Evolutionary conservation across 2,113 vertebrate genomes (phyloP), one percentile per base, ranked within the genome.

Genomic region (Gambusia affinis): DNA sequence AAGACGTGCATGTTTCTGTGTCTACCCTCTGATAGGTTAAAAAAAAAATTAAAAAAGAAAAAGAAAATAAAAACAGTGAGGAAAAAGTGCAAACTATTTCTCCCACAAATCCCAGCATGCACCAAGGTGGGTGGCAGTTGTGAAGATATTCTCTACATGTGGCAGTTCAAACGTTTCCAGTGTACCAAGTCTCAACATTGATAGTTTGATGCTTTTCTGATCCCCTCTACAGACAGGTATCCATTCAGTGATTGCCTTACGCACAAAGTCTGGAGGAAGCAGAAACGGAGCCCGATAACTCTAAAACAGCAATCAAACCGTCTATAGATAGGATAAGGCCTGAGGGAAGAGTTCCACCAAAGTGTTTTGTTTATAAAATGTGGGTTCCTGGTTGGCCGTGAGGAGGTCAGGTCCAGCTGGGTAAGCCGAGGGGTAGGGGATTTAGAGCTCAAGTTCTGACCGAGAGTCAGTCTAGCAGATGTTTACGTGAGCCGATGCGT

Each of bases 401-500:
- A 70, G 33, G 70, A 67, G 64, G 69, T 73, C 67, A n/a, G 72
- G 79, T 85, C 62, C 65, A 67, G 35, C 73, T 70, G 75, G 67
- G 63, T 35, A 31, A 39, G 66, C 29, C 60, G 37, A 35, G 68
- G 37, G 4, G 27, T 62, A 47, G 17, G 15, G 14, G 64, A 82
- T 61, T 78, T 54, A 75, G 74, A 78, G 85, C 83, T 87, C 61
- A 60, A 17, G 8, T 65, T 75, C 47, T 3, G 3, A 35, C 62
- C 64, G 4, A 63, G 35, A 60, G 72, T 96, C 95, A 99, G 94
- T 99, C 97, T 78, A 98, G 94, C 66, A 98, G 96, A 82, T 96
- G 96, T 87, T 98, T 97, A 77, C 96, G 95, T 0, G 97, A 96
- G 80, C 96, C 97, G 82, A 93, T 93, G 24, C 97, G 96, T 22